A percentile compares a stretch with the other conserved stretches of the same genome.
Evolutionary conservation across 2,888 invertebrate species (phyloP).

Genomic region (Dryadula phaetusa): DNA sequence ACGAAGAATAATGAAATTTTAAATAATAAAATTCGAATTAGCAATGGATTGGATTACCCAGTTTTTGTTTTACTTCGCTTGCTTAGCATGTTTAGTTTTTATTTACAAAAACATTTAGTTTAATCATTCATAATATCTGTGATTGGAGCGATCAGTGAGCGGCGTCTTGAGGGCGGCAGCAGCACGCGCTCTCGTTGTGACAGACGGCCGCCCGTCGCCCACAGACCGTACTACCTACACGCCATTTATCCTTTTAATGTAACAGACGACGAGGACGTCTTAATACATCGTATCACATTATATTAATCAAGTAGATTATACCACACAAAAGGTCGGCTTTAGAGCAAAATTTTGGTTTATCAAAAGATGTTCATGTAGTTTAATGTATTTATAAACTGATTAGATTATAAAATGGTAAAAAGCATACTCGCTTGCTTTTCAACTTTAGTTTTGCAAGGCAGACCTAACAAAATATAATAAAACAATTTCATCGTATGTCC

Average conservation of each 20-base stretch:
- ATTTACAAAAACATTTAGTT: constrained; percentile 2
- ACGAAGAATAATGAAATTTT: no score
- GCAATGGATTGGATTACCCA: not conserved
- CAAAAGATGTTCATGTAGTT: no score
- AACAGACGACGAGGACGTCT: not conserved
- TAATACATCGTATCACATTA: not conserved
- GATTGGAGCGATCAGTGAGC: constrained; percentile 30
- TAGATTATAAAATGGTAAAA: no score
- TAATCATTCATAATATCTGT: constrained; percentile 31
- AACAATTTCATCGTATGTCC: no score
- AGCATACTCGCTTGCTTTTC: no score
- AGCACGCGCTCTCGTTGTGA: constrained; percentile 41
- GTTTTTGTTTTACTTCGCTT: not conserved
- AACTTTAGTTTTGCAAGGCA: no score
- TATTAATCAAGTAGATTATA: not conserved
- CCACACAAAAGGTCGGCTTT: not conserved
- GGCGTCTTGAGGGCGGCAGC: constrained; percentile 34
- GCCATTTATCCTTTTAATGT: constrained; percentile 24
- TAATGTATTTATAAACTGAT: no score
- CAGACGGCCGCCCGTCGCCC: constrained; percentile 36
- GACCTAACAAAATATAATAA: no score
- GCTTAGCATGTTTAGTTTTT: not conserved
- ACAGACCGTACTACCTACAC: constrained; percentile 33
- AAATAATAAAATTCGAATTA: no score
- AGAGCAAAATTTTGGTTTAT: not conserved